A percentile compares a stretch with the other conserved stretches of the same genome.
phyloP scores from a whole-genome alignment of 2,113 vertebrate genomes.

The Epinephelus fuscoguttatus region DNA sequence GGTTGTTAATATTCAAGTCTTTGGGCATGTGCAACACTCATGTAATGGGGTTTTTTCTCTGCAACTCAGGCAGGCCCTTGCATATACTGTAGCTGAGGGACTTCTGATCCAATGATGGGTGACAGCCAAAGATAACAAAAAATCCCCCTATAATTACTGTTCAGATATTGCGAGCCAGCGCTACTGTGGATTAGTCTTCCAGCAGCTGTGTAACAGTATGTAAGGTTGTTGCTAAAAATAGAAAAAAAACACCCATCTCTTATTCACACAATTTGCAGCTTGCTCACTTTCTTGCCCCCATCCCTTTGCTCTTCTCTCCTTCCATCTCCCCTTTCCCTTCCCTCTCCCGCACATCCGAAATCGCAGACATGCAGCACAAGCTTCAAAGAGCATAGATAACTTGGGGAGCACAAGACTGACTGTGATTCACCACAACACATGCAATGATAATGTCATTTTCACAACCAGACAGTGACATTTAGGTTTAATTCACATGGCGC shows the following conservation, averaged over 20 bases:
- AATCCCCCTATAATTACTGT: conserved; percentile 73
- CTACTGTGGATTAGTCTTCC: conserved; percentile 75
- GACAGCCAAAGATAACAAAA: conserved; percentile 77
- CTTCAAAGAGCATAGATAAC: conserved; percentile 85
- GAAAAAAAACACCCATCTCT: conserved; percentile 71
- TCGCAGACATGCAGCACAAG: conserved; percentile 67
- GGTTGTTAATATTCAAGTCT: conserved; percentile 77
- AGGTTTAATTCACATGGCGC: conserved; percentile 23
- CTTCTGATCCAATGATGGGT: conserved; percentile 77
- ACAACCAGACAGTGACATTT: conserved; percentile 45
- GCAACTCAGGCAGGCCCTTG: conserved; percentile 53
- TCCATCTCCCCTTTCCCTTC: conserved; percentile 16
- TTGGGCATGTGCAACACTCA: conserved; percentile 63
- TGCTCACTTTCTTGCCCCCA: conserved; percentile 64
- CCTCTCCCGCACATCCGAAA: conserved; percentile 58
- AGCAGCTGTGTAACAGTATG: conserved; percentile 65
- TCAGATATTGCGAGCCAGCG: conserved; percentile 67
- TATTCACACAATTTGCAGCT: conserved; percentile 76
- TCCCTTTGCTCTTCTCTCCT: conserved; percentile 7
- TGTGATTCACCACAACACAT: conserved; percentile 69
- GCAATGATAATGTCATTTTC: conserved; percentile 64
- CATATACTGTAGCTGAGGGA: conserved; percentile 55
- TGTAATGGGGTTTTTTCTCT: conserved; percentile 66
- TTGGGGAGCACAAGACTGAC: conserved; percentile 60
- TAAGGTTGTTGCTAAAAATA: conserved; percentile 76